Evolutionary conservation across 2,797 vertebrate species (phyloP), one percentile per base, ranked within the genome.

Genomic region (Streptopelia turtur): DNA sequence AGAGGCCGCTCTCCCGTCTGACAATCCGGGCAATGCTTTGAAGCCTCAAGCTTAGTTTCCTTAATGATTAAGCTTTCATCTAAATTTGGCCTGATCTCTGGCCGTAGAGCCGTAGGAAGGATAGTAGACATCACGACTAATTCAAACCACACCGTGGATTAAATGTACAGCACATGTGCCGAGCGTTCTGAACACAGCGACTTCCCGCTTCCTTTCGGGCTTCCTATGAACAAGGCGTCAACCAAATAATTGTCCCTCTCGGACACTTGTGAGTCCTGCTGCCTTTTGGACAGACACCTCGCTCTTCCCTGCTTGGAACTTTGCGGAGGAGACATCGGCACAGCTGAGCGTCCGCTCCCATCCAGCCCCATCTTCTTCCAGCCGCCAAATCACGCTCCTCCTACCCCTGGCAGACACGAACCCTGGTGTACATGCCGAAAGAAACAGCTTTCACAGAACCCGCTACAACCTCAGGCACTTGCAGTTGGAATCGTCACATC

Each of bases 41-140:
- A 93, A 89, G 93, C 68, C 79, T 55, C n/a, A 5, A 57, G 83
- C 65, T 90, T 39, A 6, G 43, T 57, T 79, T 66, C 79, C 63
- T 88, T 72, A 21, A 88, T 71, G 68, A 86, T 95, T 66, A 61
- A 83, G 61, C 33, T 72, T 91, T 93, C 83, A 56, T 83, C 83
- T 87, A 18, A 63, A 45, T 63, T 33, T 56, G 88, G 88, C 79
- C 60, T 37, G 43, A 66, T 95, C 79, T 71, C 79, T 80, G 92
- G 82, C 91, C 17, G 0, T 25, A 47, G 90, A 79, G 82, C 28
- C 14, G 24, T 27, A 88, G 93, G 92, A 90, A 89, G 93, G 13
- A 0, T 4, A 69, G 86, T 37, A 91, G 90, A 94, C 65, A 12
- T 39, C 65, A 11, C 16, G 76, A 37, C 35, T 85, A 89, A 93